These are phyloP conservation scores for Drosophila suzukii DNA, from an alignment of 1,140 invertebrate genomes.

Conservation along the genomic window DNA sequence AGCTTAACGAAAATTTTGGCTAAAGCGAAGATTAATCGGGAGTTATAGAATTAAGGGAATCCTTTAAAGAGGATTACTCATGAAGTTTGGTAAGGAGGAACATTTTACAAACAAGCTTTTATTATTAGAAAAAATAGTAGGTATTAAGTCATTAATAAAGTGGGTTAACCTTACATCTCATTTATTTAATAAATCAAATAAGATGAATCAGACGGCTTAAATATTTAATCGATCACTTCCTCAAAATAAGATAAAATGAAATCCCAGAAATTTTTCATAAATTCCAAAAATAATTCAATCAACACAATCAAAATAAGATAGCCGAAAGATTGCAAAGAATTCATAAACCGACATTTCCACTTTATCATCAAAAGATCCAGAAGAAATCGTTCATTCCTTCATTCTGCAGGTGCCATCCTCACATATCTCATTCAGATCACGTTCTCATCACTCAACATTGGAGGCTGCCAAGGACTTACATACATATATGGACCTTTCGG, in stretches of 20 bases:
- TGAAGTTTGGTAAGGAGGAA: not conserved
- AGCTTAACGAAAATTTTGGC: not conserved
- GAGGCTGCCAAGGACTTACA: conserved; percentile 6
- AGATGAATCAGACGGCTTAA: too few relatives aligned
- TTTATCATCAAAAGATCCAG: not conserved
- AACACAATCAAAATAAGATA: conserved; percentile 24
- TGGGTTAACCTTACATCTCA: too few relatives aligned
- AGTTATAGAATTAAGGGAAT: not conserved
- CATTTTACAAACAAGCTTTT: too few relatives aligned
- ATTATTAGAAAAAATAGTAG: too few relatives aligned
- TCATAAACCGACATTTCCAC: not conserved
- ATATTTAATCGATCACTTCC: not conserved
- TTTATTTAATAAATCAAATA: too few relatives aligned
- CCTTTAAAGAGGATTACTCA: not conserved
- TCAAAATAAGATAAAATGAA: not conserved
- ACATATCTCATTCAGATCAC: conserved; percentile 35
- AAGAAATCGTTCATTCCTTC: not conserved
- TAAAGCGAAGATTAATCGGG: not conserved
- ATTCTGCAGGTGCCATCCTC: conserved; percentile 1
- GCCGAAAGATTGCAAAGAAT: conserved; percentile 9
- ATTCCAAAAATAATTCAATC: conserved; percentile 11
- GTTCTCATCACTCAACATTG: conserved; percentile 44
- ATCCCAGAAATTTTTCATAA: too few relatives aligned
- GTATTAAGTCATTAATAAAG: too few relatives aligned
- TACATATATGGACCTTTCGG: conserved; percentile 8